A percentile compares a stretch with the other conserved stretches of the same genome.
phyloP scores from a whole-genome alignment of 2,797 vertebrate genomes.

The Rachycentron canadum region DNA sequence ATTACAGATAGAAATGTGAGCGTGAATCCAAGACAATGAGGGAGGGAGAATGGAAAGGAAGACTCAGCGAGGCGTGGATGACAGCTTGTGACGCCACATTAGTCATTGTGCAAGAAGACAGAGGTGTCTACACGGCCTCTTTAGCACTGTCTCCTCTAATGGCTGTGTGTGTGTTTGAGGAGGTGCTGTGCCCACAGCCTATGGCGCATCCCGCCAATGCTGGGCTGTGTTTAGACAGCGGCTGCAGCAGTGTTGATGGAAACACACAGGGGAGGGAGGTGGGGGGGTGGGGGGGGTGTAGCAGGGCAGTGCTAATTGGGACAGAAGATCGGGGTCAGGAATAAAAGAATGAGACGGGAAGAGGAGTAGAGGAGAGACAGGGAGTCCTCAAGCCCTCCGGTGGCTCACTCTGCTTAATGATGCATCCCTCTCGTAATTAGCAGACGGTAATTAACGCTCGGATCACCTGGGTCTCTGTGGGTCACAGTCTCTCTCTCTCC shows the following conservation, averaged over 20 bases:
- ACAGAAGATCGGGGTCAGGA: conserved; percentile 84
- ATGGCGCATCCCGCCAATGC: conserved; percentile 45
- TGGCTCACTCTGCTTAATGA: conserved; percentile 81
- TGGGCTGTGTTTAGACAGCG: conserved; percentile 74
- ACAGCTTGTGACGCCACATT: conserved; percentile 82
- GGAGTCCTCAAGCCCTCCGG: conserved; percentile 78
- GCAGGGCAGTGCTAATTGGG: conserved; percentile 82
- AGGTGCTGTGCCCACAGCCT: conserved; percentile 47
- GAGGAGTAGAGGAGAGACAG: conserved; percentile 65
- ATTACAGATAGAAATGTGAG: conserved; percentile 68
- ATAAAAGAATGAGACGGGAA: conserved; percentile 61
- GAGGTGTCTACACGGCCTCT: conserved; percentile 78
- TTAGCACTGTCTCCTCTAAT: conserved; percentile 78
- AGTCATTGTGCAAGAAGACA: conserved; percentile 78
- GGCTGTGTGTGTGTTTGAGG: conserved; percentile 45
- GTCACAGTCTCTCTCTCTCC: conserved; percentile 68
- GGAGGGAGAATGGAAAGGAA: conserved; percentile 55
- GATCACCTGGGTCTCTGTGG: conserved; percentile 77
- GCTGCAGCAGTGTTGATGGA: conserved; percentile 76
- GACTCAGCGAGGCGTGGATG: conserved; percentile 75
- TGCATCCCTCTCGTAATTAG: conserved; percentile 83
- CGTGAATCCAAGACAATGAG: conserved; percentile 65
- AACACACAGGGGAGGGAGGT: conserved; percentile 61
- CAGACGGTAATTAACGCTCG: conserved; percentile 84
- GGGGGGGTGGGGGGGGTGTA: neutral